Evolutionary conservation across 2,888 invertebrate genomes (phyloP).

Genomic region (Opisthograptis luteolata): DNA sequence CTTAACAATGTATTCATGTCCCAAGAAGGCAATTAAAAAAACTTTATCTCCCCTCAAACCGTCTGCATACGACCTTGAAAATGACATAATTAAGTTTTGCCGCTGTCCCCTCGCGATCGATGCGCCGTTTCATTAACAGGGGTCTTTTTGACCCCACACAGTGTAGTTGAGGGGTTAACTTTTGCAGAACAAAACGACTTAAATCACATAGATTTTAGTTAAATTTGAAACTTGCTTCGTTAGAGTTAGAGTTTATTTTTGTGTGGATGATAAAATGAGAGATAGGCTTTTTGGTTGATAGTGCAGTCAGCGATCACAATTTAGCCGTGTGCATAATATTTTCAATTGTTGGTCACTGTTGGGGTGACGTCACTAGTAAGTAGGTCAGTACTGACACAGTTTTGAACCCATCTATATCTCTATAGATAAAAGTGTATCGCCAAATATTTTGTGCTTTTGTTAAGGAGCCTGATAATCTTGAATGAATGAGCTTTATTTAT

Average conservation of each 20-base stretch:
- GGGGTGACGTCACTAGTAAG: slow-evolving; percentile 40
- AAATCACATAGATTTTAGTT: slow-evolving; percentile 4
- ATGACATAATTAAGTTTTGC: slow-evolving; percentile 67
- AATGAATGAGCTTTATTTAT: no score
- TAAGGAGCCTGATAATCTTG: no score
- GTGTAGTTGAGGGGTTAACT: slow-evolving; percentile 54
- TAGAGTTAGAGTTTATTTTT: slow-evolving; percentile 35
- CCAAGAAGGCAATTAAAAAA: slow-evolving; percentile 28
- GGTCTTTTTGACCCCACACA: slow-evolving; percentile 57
- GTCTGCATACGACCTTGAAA: slow-evolving; percentile 68
- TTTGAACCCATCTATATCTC: slow-evolving; percentile 26
- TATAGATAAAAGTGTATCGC: no score
- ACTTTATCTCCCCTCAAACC: slow-evolving; percentile 23
- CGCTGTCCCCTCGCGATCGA: slow-evolving; percentile 65
- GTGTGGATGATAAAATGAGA: slow-evolving; percentile 3
- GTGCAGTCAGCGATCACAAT: slow-evolving; percentile 7
- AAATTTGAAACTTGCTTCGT: slow-evolving; percentile 33
- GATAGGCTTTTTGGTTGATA: background rate
- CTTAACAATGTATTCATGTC: slow-evolving; percentile 11
- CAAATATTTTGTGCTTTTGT: no score
- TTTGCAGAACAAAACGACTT: slow-evolving; percentile 28
- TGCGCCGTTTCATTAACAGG: slow-evolving; percentile 62
- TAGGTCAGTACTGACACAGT: slow-evolving; percentile 43
- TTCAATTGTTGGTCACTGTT: slow-evolving; percentile 33
- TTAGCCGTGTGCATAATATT: slow-evolving; percentile 16